Evolutionary conservation across 2,888 invertebrate genomes (phyloP).

Genomic region (Pollenia griseotomentosa): DNA sequence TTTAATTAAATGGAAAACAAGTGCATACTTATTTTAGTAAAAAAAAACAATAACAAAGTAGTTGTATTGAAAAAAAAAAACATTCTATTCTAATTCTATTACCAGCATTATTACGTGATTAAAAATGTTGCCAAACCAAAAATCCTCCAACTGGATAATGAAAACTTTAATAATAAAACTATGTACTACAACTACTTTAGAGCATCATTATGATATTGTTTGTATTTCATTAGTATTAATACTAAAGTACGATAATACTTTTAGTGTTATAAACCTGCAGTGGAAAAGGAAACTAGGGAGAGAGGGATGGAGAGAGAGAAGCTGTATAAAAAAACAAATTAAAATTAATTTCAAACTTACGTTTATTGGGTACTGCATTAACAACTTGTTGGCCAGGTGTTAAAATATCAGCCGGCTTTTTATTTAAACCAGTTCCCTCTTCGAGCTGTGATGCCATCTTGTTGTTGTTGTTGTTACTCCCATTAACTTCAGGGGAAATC

Average conservation of each 20-base stretch:
- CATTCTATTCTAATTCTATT: constrained; percentile 16
- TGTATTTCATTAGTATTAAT: constrained; percentile 39
- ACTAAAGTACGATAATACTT: neutral
- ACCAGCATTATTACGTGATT: constrained; percentile 26
- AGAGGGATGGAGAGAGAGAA: neutral
- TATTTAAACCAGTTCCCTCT: constrained; percentile 1
- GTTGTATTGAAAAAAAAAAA: neutral
- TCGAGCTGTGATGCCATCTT: constrained; percentile 1
- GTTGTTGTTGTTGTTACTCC: neutral
- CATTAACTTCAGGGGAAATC: constrained; percentile 43
- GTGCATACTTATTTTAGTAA: neutral
- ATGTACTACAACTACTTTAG: constrained; percentile 34
- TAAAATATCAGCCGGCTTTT: constrained; percentile 1
- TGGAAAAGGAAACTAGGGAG: neutral
- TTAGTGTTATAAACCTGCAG: neutral
- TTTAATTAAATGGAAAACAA: constrained; percentile 27
- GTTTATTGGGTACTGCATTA: constrained; percentile 60
- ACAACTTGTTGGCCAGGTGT: constrained; percentile 67
- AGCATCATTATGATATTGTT: constrained; percentile 33
- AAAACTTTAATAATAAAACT: neutral
- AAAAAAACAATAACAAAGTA: constrained; percentile 19
- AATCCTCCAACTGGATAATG: neutral
- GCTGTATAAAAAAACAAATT: neutral
- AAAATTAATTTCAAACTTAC: constrained; percentile 62
- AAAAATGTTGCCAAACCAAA: constrained; percentile 31